Evolutionary conservation across 2,797 vertebrate species (phyloP).

Genomic region (Halcyon leucocephala): DNA sequence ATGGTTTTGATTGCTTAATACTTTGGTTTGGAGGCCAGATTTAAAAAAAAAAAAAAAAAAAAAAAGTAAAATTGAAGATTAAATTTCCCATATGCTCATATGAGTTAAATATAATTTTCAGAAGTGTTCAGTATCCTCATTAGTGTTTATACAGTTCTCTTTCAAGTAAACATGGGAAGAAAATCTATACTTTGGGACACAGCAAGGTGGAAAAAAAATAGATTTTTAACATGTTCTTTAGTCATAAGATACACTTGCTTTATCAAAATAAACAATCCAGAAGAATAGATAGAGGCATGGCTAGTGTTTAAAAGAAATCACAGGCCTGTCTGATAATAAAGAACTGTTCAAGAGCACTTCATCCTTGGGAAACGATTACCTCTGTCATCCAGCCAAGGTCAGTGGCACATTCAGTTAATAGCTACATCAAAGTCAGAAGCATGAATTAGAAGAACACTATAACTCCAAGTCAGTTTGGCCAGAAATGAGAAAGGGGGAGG

Average conservation of each 20-base stretch:
- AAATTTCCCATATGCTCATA: not conserved
- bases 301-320: not conserved
- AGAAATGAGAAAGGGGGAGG: not conserved
- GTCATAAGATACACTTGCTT: not conserved
- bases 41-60: not conserved
- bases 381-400: constrained; percentile 39
- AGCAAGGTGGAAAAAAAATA: not conserved
- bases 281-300: not conserved
- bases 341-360: constrained; percentile 1
- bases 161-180: not conserved
- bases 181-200: not conserved
- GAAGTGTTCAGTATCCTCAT: not conserved
- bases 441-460: not conserved
- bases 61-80: not conserved
- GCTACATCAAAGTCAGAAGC: constrained; percentile 19
- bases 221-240: not conserved
- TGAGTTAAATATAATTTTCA: not conserved
- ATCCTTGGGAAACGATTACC: not conserved
- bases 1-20: not conserved
- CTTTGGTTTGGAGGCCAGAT: not conserved
- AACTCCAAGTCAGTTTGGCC: not conserved
- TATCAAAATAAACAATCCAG: constrained; percentile 8
- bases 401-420: constrained; percentile 3
- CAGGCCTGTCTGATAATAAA: not conserved
- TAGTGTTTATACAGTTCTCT: not conserved